These are phyloP conservation scores for Drosophila kambysellisi DNA, from an alignment of 2,888 invertebrate species.

Conservation along the genomic window DNA sequence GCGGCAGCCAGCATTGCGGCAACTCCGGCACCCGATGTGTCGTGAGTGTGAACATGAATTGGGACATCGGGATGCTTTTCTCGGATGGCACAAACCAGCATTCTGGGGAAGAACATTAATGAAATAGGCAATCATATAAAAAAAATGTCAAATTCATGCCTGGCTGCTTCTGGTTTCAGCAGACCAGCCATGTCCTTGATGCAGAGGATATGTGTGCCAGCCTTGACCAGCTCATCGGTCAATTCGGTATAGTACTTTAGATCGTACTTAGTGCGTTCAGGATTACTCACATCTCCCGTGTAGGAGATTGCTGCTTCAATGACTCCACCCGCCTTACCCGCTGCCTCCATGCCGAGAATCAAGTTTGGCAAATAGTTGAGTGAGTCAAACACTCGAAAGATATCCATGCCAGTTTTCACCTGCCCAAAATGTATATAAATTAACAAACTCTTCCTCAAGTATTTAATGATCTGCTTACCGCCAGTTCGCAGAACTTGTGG, in stretches of 20 bases:
- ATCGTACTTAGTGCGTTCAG: constrained; percentile 95
- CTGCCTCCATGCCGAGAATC: constrained; percentile 98
- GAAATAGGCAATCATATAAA: not conserved
- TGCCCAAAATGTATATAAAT: constrained; percentile 60
- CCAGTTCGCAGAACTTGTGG: constrained; percentile 98
- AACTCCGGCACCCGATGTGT: constrained; percentile 98
- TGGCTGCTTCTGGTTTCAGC: constrained; percentile 96
- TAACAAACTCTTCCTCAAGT: too few species aligned
- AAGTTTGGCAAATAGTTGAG: constrained; percentile 99
- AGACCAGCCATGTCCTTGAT: constrained; percentile 99
- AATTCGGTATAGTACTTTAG: constrained; percentile 97
- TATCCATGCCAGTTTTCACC: constrained; percentile 98
- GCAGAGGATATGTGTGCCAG: constrained; percentile 96
- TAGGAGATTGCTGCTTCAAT: constrained; percentile 99
- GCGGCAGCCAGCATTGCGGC: constrained; percentile 97
- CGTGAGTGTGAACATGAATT: constrained; percentile 99
- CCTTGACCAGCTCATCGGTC: constrained; percentile 97
- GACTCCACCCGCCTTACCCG: constrained; percentile 98
- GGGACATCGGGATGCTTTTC: constrained; percentile 97
- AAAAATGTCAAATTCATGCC: constrained; percentile 85
- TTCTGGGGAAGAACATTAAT: constrained; percentile 78
- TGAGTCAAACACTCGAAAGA: constrained; percentile 99
- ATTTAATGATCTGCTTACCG: constrained; percentile 87
- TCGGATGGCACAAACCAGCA: constrained; percentile 94
- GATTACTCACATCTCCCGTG: constrained; percentile 98